phyloP scores from a whole-genome alignment of 2,888 invertebrate species.

The Parnassius smintheus region DNA sequence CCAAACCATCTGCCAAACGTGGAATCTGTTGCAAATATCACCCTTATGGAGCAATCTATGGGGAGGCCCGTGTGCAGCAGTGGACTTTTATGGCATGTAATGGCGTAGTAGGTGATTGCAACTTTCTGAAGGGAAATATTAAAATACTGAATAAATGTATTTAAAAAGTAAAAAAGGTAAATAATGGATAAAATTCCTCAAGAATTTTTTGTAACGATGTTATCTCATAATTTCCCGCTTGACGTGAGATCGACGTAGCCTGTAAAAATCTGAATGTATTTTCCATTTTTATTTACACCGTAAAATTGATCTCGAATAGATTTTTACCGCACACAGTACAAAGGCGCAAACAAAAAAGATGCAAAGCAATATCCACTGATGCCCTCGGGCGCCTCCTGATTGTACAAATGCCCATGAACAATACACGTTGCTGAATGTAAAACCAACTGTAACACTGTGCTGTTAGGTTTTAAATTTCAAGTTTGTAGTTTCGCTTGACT shows the following conservation, averaged over 20 bases:
- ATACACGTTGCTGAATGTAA: slow-evolving; percentile 30
- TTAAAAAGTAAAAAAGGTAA: too few relatives aligned
- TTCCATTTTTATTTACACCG: slow-evolving; percentile 24
- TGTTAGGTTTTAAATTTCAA: slow-evolving; percentile 3
- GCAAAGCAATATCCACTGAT: slow-evolving; percentile 55
- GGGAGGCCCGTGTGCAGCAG: too few relatives aligned
- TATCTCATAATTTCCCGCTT: too few relatives aligned
- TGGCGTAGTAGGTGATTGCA: too few relatives aligned
- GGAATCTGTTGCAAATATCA: too few relatives aligned
- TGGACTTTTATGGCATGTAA: too few relatives aligned
- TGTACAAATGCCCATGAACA: slow-evolving; percentile 41
- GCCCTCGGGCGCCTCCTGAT: slow-evolving; percentile 50
- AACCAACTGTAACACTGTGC: slow-evolving; percentile 26
- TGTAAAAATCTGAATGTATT: slow-evolving; percentile 4
- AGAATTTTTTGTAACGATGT: too few relatives aligned
- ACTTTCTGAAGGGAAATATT: too few relatives aligned
- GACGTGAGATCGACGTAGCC: background rate
- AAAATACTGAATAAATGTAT: too few relatives aligned
- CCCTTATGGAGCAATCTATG: too few relatives aligned
- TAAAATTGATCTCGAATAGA: slow-evolving; percentile 42
- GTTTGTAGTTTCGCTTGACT: background rate
- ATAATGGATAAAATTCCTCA: too few relatives aligned
- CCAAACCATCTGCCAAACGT: too few relatives aligned
- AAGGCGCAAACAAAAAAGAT: slow-evolving; percentile 51
- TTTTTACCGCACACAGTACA: slow-evolving; percentile 45